These are phyloP conservation scores for Archocentrus centrarchus DNA, from an alignment of 2,113 vertebrate genomes.

Conservation along the genomic window DNA sequence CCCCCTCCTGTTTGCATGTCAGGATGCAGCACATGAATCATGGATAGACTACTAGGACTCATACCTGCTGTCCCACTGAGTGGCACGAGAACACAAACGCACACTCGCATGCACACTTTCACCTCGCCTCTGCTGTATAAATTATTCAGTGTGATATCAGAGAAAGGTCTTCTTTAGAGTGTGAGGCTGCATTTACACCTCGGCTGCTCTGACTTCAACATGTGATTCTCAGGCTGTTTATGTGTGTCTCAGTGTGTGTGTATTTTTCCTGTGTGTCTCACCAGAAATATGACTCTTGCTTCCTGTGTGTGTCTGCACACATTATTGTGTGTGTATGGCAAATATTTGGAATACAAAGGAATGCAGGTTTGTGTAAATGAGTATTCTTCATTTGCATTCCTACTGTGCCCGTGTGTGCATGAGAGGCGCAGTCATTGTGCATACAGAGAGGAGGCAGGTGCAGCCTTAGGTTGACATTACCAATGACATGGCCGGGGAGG, in stretches of 20 bases:
- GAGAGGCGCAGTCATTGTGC: not conserved
- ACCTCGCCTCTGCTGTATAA: not conserved
- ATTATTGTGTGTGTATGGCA: not conserved
- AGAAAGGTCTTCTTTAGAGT: constrained; percentile 26
- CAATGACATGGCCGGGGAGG: no score
- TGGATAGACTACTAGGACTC: not conserved
- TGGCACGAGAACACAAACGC: not conserved
- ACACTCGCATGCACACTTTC: not conserved
- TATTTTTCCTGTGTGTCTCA: not conserved
- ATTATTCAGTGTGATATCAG: constrained; percentile 52
- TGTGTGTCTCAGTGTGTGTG: not conserved
- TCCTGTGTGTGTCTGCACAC: not conserved
- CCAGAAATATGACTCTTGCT: not conserved
- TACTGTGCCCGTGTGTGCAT: not conserved
- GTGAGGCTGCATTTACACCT: constrained; percentile 32
- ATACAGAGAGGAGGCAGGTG: not conserved
- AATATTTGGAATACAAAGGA: not conserved
- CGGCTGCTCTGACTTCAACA: constrained; percentile 24
- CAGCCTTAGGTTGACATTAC: not conserved
- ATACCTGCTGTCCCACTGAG: not conserved
- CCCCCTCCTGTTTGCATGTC: not conserved
- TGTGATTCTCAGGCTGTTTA: not conserved
- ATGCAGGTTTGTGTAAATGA: not conserved
- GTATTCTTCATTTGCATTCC: not conserved
- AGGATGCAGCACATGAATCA: constrained; percentile 32